A percentile compares a stretch with the other conserved stretches of the same genome.
phyloP scores from a whole-genome alignment of 2,888 invertebrate genomes.

The Trypoxylon attenuatum region DNA sequence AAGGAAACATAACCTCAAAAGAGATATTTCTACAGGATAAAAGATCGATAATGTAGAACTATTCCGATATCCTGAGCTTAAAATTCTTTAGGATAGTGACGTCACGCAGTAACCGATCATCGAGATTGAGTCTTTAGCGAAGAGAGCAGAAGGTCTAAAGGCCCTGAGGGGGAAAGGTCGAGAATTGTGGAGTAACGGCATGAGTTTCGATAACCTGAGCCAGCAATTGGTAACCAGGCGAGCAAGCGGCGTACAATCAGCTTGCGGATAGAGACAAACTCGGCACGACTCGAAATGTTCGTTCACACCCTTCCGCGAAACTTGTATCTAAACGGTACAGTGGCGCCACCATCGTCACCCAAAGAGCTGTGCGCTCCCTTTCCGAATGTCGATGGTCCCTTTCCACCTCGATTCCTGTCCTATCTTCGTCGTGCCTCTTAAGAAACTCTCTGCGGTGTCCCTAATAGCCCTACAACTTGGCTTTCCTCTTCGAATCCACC shows the following conservation, averaged over 20 bases:
- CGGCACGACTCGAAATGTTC: constrained; percentile 48
- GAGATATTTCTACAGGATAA: background rate
- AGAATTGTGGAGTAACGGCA: background rate
- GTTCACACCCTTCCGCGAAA: constrained; percentile 45
- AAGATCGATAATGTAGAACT: background rate
- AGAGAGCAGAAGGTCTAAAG: background rate
- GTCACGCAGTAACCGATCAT: background rate
- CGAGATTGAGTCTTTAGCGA: background rate
- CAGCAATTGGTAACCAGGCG: constrained; percentile 80
- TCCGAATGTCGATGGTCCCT: background rate
- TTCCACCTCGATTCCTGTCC: constrained; percentile 10
- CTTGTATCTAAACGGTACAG: constrained; percentile 44
- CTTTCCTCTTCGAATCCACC: constrained; percentile 15
- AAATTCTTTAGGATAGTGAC: background rate
- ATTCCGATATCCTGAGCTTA: no score
- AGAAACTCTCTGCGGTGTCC: constrained; percentile 39
- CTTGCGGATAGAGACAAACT: constrained; percentile 49
- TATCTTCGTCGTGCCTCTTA: constrained; percentile 17
- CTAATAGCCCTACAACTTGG: constrained; percentile 33
- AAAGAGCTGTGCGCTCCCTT: constrained; percentile 24
- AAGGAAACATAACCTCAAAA: no score
- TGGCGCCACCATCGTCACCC: constrained; percentile 40
- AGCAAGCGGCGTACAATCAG: constrained; percentile 80
- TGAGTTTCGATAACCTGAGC: constrained; percentile 64
- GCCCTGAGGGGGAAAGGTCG: background rate